Evolutionary conservation across 37 sponge, comb jelly and placozoan species (phyloP).

Genomic region (Petrosia ficiformis): DNA sequence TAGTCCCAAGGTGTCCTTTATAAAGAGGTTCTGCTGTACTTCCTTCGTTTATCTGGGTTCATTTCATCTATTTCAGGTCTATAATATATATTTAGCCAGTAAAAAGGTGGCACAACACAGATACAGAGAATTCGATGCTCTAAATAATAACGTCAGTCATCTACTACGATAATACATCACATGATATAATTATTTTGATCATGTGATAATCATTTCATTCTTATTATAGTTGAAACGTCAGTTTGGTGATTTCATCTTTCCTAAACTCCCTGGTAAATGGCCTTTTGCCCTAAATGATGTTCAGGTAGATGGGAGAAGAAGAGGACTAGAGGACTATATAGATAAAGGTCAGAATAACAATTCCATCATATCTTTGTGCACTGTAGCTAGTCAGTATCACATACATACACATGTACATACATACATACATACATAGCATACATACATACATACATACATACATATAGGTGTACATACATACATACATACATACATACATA

Average conservation of each 20-base stretch:
- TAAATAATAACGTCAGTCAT: slow-evolving; percentile 65
- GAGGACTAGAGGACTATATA: slow-evolving; percentile 85
- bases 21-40: too few relatives aligned
- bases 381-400: too few relatives aligned
- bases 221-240: slow-evolving; percentile 84
- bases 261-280: slow-evolving; percentile 93
- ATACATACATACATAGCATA: too few relatives aligned
- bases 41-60: too few relatives aligned
- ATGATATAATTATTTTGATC: slow-evolving; percentile 5
- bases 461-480: too few relatives aligned
- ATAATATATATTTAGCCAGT: slow-evolving; percentile 61
- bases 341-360: slow-evolving; percentile 66
- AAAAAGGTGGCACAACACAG: slow-evolving; percentile 41
- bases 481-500: too few relatives aligned
- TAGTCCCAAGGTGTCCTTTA: too few relatives aligned
- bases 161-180: background rate
- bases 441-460: too few relatives aligned
- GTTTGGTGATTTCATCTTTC: slow-evolving; percentile 84
- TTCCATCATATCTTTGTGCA: slow-evolving; percentile 7
- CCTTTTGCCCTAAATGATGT: slow-evolving; percentile 84
- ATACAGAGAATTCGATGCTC: slow-evolving; percentile 81
- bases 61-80: slow-evolving; percentile 41
- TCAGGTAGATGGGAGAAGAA: slow-evolving; percentile 81
- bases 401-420: too few relatives aligned
- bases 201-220: background rate